Evolutionary conservation across 64 coral and sea anemone genomes (phyloP).

Genomic region (Porites lutea): DNA sequence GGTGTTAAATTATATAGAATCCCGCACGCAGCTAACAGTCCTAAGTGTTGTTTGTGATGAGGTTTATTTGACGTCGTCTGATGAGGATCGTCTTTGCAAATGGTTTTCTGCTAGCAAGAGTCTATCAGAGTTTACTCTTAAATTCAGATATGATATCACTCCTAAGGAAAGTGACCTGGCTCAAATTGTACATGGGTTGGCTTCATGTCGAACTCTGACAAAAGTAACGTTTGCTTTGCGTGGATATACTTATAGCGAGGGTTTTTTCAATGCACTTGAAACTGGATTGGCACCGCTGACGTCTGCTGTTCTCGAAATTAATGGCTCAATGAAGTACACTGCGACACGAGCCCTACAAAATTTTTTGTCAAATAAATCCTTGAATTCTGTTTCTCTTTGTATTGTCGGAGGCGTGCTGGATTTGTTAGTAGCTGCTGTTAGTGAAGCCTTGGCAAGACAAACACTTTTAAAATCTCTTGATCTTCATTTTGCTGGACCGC

Average conservation of each 20-base stretch:
- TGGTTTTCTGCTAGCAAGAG: background rate
- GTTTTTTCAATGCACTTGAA: background rate
- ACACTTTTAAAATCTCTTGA: background rate
- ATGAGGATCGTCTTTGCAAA: background rate
- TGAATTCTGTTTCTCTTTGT: background rate
- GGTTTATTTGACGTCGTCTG: too few relatives aligned
- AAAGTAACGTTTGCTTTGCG: background rate
- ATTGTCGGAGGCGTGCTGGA: slow-evolving; percentile 5
- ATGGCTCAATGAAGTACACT: background rate
- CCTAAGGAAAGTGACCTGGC: rapidly evolving
- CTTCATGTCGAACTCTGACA: background rate
- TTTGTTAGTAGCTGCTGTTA: background rate
- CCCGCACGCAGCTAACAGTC: too few relatives aligned
- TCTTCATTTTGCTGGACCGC: background rate
- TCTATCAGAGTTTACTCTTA: background rate
- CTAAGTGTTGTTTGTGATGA: too few relatives aligned
- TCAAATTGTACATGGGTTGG: background rate
- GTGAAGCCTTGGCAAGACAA: background rate
- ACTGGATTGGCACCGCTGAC: background rate
- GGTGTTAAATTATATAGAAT: too few relatives aligned
- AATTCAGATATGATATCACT: rapidly evolving
- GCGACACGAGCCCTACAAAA: background rate
- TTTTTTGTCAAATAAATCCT: background rate
- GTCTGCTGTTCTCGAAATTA: background rate
- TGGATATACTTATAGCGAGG: background rate